Evolutionary conservation across 1,140 invertebrate genomes (phyloP).

Genomic region (Apis laboriosa): DNA sequence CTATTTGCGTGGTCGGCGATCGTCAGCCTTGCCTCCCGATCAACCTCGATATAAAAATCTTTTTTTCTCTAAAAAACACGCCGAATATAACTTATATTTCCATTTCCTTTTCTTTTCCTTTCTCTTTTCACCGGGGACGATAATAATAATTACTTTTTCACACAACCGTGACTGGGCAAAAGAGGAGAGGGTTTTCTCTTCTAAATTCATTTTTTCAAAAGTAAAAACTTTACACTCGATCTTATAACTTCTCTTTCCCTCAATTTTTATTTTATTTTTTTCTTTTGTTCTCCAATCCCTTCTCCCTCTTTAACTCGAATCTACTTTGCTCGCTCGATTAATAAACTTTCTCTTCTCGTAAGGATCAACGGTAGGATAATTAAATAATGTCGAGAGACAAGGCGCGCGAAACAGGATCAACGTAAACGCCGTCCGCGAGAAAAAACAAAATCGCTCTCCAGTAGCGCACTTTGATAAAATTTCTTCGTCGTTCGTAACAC

Average conservation of each 20-base stretch:
- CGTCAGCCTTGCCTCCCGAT: constrained; percentile 47
- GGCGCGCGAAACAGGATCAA: constrained; percentile 30
- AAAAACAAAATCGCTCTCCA: constrained; percentile 73
- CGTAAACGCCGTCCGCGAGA: constrained; percentile 51
- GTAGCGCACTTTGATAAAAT: constrained; percentile 75
- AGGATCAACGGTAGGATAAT: constrained; percentile 28
- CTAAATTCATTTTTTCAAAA: background rate
- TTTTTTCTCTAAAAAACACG: constrained; percentile 5
- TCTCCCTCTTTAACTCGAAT: background rate
- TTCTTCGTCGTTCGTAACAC: constrained; percentile 68
- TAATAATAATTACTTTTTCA: no score
- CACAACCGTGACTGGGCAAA: background rate
- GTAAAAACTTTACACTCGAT: background rate
- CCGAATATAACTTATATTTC: background rate
- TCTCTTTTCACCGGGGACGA: background rate
- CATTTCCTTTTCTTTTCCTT: no score
- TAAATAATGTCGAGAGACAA: constrained; percentile 53
- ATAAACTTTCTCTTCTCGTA: background rate
- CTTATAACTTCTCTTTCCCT: background rate
- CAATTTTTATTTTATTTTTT: background rate
- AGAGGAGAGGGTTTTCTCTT: background rate
- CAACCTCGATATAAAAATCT: constrained; percentile 25
- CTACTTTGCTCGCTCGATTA: no score
- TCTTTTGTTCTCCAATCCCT: background rate
- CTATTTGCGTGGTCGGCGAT: constrained; percentile 65